A percentile compares a stretch with the other conserved stretches of the same genome.
Conservation (phyloP, 2,797 vertebrate genomes). For the Gymnoscopelus microlampas region DNA sequence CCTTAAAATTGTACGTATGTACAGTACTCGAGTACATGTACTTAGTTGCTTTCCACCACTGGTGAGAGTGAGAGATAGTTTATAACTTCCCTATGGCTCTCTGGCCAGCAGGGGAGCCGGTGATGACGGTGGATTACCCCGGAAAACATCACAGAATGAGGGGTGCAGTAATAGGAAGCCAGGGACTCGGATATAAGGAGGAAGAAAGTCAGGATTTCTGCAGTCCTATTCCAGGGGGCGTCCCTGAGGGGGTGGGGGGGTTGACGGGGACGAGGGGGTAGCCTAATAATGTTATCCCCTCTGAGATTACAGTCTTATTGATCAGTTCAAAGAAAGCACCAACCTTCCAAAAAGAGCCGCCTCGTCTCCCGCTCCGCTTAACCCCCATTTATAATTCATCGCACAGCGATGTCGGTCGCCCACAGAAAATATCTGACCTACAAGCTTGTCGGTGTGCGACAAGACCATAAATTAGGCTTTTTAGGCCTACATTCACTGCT, state of each 20-base stretch:
- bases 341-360: no score
- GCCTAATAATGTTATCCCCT: conserved; percentile 58
- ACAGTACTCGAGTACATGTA: no score
- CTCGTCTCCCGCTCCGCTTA: no score
- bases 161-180: conserved; percentile 56
- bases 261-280: conserved; percentile 7
- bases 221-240: neutral
- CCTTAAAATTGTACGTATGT: no score
- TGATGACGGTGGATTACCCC: conserved; percentile 57
- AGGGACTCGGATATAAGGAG: conserved; percentile 38
- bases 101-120: conserved; percentile 26
- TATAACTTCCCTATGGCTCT: conserved; percentile 14
- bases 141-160: conserved; percentile 49
- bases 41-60: no score
- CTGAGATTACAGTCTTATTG: conserved; percentile 58
- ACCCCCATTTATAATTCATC: no score
- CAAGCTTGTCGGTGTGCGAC: no score
- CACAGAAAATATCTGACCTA: no score
- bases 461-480: no score
- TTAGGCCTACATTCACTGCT: conserved; percentile 39
- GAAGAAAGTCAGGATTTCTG: conserved; percentile 24
- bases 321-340: conserved; percentile 29
- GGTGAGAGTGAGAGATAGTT: conserved; percentile 24
- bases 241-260: neutral
- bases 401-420: no score